phyloP scores from a whole-genome alignment of 64 coral and sea anemone species.

The Stylophora pistillata region DNA sequence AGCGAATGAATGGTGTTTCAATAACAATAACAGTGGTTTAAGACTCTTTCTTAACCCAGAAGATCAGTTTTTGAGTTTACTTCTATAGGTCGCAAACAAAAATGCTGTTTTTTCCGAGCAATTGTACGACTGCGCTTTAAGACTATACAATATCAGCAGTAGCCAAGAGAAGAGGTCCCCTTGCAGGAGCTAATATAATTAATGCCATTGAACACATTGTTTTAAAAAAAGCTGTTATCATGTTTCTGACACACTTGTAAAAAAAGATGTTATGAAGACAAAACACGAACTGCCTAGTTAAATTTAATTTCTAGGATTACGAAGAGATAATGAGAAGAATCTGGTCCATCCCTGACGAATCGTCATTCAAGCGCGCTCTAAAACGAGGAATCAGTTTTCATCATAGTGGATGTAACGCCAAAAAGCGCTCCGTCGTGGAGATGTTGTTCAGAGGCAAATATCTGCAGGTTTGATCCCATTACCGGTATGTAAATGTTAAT shows the following conservation, averaged over 20 bases:
- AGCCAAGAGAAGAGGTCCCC: too few relatives aligned
- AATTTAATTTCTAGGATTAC: constrained; percentile 27
- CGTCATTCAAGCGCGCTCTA: constrained; percentile 7
- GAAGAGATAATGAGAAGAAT: constrained; percentile 23
- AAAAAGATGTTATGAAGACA: background rate
- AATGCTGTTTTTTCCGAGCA: too few relatives aligned
- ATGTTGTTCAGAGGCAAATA: constrained; percentile 65
- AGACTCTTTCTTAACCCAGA: background rate
- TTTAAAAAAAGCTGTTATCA: too few relatives aligned
- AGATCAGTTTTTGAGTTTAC: background rate
- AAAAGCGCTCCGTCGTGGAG: constrained; percentile 40
- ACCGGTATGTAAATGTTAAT: background rate
- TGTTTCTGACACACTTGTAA: background rate
- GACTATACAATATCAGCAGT: too few relatives aligned
- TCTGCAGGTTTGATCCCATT: constrained; percentile 28
- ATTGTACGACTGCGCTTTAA: too few relatives aligned
- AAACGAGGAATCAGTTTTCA: constrained; percentile 61
- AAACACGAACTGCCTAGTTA: background rate
- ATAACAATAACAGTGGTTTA: background rate
- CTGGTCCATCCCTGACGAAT: background rate
- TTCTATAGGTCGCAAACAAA: background rate
- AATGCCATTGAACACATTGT: too few relatives aligned
- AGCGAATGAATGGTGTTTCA: background rate
- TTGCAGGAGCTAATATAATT: too few relatives aligned
- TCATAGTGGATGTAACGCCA: constrained; percentile 36